Evolutionary conservation across 1,140 invertebrate species (phyloP), one percentile per base, ranked within the genome.

Genomic region (Cyphomyrmex costatus): DNA sequence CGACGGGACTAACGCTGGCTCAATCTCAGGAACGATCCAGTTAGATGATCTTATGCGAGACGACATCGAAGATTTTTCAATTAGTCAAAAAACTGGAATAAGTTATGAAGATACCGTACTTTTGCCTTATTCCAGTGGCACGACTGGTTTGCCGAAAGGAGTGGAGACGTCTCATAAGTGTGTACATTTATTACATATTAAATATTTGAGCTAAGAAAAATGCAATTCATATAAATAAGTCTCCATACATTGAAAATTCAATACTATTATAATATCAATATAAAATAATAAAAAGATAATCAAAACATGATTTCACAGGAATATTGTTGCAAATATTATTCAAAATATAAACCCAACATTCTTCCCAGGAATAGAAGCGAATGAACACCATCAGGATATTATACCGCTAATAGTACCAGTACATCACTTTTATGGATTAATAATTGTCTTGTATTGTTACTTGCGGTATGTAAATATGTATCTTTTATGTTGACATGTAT

Each of bases 91-190:
- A 93, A 70, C 93, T 94, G 30, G 92, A 63, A 92, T 93, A 36
- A 92, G 89, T 65, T 24, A 90, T 24, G 91, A 96, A 30, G 96
- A 97, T 90, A 92, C 96, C 10, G 93, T 95, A 14, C 91, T 97
- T 74, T 88, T 97, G 77, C 96, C 96, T 21, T 97, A 96, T 93
- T 97, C 98, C 0, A 98, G 98, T 93, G 98, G 98, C n/a, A 99
- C 98, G 4, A 99, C 98, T 30, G 98, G 98, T 19, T 92, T 97
- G 66, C 98, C 98, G 12, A 99, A 99, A 96, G 98, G 97, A 36
- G 98, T 98, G 0, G 96, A 98, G 95, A 92, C 98, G 0, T 97
- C 97, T 0, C 97, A 99, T 93, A 91, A 85, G 91, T 91, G 51
- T 0, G n/a, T 21, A 30, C 36, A 76, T 16, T 58, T 49, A 24